Conservation (phyloP, 2,888 invertebrate genomes). For the Hymenopus coronatus region DNA sequence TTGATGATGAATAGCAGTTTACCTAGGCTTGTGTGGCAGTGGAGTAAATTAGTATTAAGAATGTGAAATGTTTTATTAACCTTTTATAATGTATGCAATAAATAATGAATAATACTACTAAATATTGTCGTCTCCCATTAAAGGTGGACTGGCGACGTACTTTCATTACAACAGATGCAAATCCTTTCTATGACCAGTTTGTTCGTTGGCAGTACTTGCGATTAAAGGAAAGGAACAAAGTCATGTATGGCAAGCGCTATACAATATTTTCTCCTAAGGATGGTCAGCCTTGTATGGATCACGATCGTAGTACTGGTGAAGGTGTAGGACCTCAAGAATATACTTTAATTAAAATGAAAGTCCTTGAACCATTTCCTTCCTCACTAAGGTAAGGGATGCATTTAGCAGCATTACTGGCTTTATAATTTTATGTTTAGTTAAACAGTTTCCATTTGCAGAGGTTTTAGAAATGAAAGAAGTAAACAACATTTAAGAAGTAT, state of each 20-base stretch:
- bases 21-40: background rate
- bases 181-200: constrained; percentile 97
- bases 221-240: constrained; percentile 80
- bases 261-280: constrained; percentile 96
- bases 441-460: background rate
- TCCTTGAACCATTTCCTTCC: constrained; percentile 69
- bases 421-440: background rate
- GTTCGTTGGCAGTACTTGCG: constrained; percentile 94
- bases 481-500: no score
- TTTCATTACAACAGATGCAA: constrained; percentile 98
- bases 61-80: background rate
- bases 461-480: background rate
- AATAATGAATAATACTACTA: background rate
- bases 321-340: constrained; percentile 99
- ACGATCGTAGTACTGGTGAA: constrained; percentile 93
- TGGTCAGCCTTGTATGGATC: constrained; percentile 99
- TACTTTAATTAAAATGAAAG: constrained; percentile 90
- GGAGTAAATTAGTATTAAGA: background rate
- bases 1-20: no score
- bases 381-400: constrained; percentile 58
- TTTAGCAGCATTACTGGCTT: background rate
- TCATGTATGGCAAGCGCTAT: constrained; percentile 95
- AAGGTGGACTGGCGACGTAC: constrained; percentile 96
- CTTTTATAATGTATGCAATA: background rate
- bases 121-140: constrained; percentile 29